These are phyloP conservation scores for Vollenhovia emeryi DNA, from an alignment of 1,140 invertebrate genomes.

Conservation along the genomic window DNA sequence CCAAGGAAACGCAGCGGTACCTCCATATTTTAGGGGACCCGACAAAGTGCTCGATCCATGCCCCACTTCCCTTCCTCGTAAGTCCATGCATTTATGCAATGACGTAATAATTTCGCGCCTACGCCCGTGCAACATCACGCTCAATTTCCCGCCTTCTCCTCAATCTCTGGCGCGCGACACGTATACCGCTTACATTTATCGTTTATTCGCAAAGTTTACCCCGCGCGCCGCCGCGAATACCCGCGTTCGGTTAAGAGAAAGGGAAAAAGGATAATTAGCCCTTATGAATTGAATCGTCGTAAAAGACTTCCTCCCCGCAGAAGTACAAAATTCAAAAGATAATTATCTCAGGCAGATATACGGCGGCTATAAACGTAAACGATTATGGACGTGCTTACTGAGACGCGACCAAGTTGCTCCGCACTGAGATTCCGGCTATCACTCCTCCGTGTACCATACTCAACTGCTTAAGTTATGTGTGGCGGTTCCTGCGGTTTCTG, in stretches of 20 bases:
- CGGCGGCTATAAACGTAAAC: constrained; percentile 41
- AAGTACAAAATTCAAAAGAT: constrained; percentile 2
- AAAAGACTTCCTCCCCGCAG: background rate
- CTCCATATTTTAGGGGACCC: constrained; percentile 77
- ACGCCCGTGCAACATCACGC: constrained; percentile 72
- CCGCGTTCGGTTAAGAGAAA: background rate
- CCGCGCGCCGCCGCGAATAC: background rate
- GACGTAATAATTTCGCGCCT: constrained; percentile 78
- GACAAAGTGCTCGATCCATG: constrained; percentile 76
- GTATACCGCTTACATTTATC: background rate
- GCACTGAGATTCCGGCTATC: constrained; percentile 77
- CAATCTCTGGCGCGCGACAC: constrained; percentile 27
- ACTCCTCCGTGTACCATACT: constrained; percentile 76
- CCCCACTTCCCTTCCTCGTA: constrained; percentile 55
- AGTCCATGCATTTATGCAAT: constrained; percentile 80
- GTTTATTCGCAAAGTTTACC: constrained; percentile 12
- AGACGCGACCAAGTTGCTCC: constrained; percentile 73
- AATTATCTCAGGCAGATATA: constrained; percentile 51
- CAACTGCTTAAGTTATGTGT: constrained; percentile 79
- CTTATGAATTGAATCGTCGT: constrained; percentile 6
- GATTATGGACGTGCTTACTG: constrained; percentile 43
- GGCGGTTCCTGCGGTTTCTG: constrained; percentile 77
- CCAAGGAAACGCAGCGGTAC: constrained; percentile 70
- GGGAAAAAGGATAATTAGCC: background rate
- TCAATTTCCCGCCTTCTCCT: constrained; percentile 71